Evolutionary conservation across 2,888 invertebrate genomes (phyloP).

Genomic region (Hirtodrosophila trivittata): DNA sequence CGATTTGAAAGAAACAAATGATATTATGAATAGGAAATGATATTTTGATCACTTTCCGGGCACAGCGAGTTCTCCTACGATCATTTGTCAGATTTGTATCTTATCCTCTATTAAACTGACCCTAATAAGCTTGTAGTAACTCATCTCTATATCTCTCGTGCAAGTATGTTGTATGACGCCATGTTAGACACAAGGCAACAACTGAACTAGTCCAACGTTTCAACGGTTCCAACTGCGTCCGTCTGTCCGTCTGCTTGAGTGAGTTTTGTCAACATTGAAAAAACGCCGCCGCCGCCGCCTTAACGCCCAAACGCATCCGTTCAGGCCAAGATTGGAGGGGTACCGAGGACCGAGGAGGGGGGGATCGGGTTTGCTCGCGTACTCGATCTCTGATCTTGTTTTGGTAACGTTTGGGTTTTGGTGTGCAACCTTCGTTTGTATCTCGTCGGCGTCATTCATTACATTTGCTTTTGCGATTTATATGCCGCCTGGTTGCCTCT

Average conservation of each 20-base stretch:
- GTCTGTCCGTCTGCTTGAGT: slow-evolving; percentile 46
- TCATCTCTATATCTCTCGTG: slow-evolving; percentile 54
- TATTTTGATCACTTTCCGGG: no score
- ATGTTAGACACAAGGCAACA: slow-evolving; percentile 63
- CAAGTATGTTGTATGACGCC: slow-evolving; percentile 47
- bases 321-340: slow-evolving; percentile 21
- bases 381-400: slow-evolving; percentile 61
- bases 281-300: slow-evolving; percentile 46
- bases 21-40: no score
- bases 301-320: slow-evolving; percentile 78
- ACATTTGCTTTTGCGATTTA: slow-evolving; percentile 76
- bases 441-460: slow-evolving; percentile 72
- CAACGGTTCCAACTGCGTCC: slow-evolving; percentile 42
- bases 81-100: slow-evolving; percentile 5
- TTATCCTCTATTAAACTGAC: slow-evolving; percentile 18
- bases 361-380: slow-evolving; percentile 3
- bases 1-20: neutral
- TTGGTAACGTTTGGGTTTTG: slow-evolving; percentile 45
- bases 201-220: slow-evolving; percentile 64
- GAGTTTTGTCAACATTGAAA: slow-evolving; percentile 78
- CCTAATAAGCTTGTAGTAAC: slow-evolving; percentile 20
- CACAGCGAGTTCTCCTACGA: no score
- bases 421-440: slow-evolving; percentile 70
- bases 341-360: neutral
- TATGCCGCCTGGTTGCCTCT: slow-evolving; percentile 54